Base-by-base conservation (phyloP, 1,140 invertebrate genomes). In the Drosophila watanabei region DNA sequence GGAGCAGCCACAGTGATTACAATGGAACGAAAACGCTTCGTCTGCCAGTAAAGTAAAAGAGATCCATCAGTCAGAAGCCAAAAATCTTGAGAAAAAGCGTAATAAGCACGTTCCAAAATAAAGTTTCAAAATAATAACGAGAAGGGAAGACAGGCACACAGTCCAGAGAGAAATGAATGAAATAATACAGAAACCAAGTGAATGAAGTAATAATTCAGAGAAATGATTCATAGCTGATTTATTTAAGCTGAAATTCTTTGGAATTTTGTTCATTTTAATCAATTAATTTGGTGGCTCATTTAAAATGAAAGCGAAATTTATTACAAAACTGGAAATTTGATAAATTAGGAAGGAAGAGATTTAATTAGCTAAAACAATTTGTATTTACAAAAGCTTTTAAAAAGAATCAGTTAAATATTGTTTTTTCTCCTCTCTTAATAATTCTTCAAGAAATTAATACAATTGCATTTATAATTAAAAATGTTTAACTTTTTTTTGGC, bases 51-150 rank as follows among this genome's bases (percentile, higher is more conserved):
- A 60, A 61, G 54, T 33, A 43, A 52, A 32, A 61, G 16, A 61
- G 18, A 30, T 28, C 66, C 46, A 39, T 51, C 30, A 51, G 24
- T 7, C 62, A 68, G 62, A 80, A 66, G 63, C 64, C 45, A 59
- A 54, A 66, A 70, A 75, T 57, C 28, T 56, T 54, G 45, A 64
- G 18, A 69, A 70, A 32, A 37, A 24, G 24, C 11, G 32, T 32
- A 48, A 72, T 32, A 39, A 56, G 65, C 51, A 71, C 62, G 62
- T 68, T 69, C 46, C 35, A 49, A 63, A 48, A 79, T 58, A 57
- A n/a, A 56, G 43, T 73, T 51, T 30, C 3, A n/a, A 18, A 39
- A 48, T 59, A 33, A 37, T 18, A 35, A 45, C 28, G 63, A 11
- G 28, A 32, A 10, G 43, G 11, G 32, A 32, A 10, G 20, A 45